Evolutionary conservation across 1,140 invertebrate species (phyloP).

Genomic region (Drosophila pachea): DNA sequence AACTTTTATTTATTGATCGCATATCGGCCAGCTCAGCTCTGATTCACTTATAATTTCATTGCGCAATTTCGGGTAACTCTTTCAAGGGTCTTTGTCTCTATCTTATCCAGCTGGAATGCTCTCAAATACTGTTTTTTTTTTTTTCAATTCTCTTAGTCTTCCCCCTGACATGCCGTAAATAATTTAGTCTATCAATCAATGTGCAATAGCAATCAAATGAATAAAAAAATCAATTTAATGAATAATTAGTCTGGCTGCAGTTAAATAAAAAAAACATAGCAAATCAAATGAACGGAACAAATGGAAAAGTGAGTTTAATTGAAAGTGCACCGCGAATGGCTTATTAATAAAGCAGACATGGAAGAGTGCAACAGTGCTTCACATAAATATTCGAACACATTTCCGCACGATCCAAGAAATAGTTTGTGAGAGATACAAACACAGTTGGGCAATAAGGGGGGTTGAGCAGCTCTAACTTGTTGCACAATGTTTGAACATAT

Average conservation of each 20-base stretch:
- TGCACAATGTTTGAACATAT: constrained; percentile 23
- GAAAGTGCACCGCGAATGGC: constrained; percentile 13
- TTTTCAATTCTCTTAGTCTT: no score
- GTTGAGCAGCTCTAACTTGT: constrained; percentile 8
- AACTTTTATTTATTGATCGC: not conserved
- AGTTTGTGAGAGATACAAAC: not conserved
- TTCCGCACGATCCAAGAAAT: not conserved
- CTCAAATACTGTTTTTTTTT: no score
- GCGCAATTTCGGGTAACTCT: no score
- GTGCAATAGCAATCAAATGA: not conserved
- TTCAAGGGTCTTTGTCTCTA: no score
- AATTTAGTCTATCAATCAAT: constrained; percentile 14
- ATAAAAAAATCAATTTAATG: constrained; percentile 17
- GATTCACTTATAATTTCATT: no score
- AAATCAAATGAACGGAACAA: constrained; percentile 6
- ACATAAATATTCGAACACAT: constrained; percentile 15
- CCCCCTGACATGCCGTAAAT: no score
- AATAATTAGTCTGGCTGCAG: constrained; percentile 14
- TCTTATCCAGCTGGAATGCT: no score
- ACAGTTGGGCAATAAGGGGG: not conserved
- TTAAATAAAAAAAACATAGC: constrained; percentile 21
- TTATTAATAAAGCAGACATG: constrained; percentile 21
- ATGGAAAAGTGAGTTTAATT: constrained; percentile 16
- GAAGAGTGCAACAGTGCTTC: constrained; percentile 4
- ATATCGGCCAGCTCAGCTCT: no score